phyloP scores from a whole-genome alignment of 1,140 invertebrate species.

The Platorchestia sp. region DNA sequence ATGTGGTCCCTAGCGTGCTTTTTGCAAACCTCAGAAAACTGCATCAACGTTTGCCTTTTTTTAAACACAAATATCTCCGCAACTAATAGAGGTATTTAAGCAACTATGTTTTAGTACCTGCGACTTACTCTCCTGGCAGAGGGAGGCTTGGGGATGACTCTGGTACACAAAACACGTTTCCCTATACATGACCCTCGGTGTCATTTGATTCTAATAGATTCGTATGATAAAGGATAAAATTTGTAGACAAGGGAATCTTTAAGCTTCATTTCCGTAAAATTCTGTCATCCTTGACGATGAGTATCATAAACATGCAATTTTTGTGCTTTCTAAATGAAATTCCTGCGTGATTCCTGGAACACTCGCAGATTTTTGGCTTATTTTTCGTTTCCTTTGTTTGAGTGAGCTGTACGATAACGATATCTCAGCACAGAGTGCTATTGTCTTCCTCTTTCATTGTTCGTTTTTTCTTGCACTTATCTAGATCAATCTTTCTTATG shows the following conservation, averaged over 20 bases:
- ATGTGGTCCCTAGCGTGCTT: too few species aligned
- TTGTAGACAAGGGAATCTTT: not conserved
- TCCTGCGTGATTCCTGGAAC: not conserved
- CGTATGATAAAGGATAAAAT: too few species aligned
- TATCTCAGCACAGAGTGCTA: not conserved
- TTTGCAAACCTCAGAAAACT: too few species aligned
- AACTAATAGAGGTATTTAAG: too few species aligned
- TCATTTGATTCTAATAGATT: too few species aligned
- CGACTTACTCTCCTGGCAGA: too few species aligned
- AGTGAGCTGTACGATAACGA: not conserved
- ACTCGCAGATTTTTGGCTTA: not conserved
- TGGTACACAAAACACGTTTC: too few species aligned
- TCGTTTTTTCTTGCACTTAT: not conserved
- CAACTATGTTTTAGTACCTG: too few species aligned
- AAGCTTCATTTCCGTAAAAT: not conserved
- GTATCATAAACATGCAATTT: not conserved
- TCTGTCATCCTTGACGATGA: not conserved
- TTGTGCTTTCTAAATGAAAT: not conserved
- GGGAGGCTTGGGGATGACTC: too few species aligned
- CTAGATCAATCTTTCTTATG: not conserved
- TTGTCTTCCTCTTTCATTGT: not conserved
- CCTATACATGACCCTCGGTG: too few species aligned
- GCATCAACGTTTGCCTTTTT: too few species aligned
- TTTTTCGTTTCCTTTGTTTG: not conserved
- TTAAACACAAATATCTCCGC: too few species aligned